Conservation (phyloP, 2,888 invertebrate genomes). For the Fragum whitleyi region DNA sequence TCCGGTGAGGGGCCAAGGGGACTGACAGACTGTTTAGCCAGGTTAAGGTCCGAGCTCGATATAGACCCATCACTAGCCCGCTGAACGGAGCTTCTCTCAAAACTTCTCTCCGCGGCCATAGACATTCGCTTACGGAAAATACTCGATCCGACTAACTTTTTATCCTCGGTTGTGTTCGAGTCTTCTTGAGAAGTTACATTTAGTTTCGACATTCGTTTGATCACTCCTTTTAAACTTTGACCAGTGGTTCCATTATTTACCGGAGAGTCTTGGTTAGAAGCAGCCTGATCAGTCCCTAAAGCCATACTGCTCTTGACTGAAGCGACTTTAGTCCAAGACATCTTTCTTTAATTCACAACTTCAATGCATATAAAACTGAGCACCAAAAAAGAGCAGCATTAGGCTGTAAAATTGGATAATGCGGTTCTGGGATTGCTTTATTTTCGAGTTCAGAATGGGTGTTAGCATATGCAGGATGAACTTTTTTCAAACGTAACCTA, state of each 20-base stretch:
- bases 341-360: too few relatives aligned
- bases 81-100: conserved; percentile 32
- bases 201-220: conserved; percentile 29
- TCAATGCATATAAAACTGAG: too few relatives aligned
- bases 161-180: background rate
- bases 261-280: background rate
- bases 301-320: conserved; percentile 10
- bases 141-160: background rate
- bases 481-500: too few relatives aligned
- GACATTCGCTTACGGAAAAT: conserved; percentile 56
- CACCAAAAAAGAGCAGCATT: too few relatives aligned
- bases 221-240: conserved; percentile 30
- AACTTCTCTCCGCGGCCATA: conserved; percentile 26
- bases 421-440: too few relatives aligned
- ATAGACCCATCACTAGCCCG: conserved; percentile 44
- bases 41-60: background rate
- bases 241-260: background rate
- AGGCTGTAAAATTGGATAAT: too few relatives aligned
- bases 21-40: background rate
- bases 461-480: too few relatives aligned
- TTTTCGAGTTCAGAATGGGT: too few relatives aligned
- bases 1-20: background rate
- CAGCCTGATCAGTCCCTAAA: background rate
- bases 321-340: conserved; percentile 58
- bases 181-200: background rate